Percentiles rank a stretch among this genome's conserved stretches.
These are phyloP conservation scores for Fregetta grallaria DNA, from an alignment of 2,113 vertebrate genomes.

Conservation along the genomic window DNA sequence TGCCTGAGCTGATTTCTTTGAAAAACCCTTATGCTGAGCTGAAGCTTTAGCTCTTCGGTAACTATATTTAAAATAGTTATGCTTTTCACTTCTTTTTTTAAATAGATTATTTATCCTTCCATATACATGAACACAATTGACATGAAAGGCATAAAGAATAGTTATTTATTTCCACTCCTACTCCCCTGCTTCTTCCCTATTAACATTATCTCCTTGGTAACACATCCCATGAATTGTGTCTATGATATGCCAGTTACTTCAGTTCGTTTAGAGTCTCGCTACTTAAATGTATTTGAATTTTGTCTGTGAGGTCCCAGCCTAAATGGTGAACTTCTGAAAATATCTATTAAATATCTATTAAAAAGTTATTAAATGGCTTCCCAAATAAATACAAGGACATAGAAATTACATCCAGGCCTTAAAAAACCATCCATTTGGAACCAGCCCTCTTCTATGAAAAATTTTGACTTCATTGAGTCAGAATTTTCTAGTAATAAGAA, in stretches of 20 bases:
- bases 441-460: not conserved
- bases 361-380: not conserved
- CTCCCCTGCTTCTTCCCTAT: conserved; percentile 31
- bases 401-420: not conserved
- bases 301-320: not conserved
- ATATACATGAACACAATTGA: conserved; percentile 3
- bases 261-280: not conserved
- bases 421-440: not conserved
- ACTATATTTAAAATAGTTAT: conserved; percentile 16
- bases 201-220: conserved; percentile 61
- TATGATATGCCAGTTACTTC: not conserved
- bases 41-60: not conserved
- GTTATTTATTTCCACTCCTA: conserved; percentile 47
- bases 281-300: not conserved
- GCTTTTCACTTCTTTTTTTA: not conserved
- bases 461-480: not conserved
- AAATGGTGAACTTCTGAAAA: not conserved
- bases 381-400: not conserved
- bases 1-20: not conserved
- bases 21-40: not conserved
- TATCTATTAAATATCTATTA: not conserved
- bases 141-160: conserved; percentile 13
- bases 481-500: not conserved
- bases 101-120: conserved; percentile 51
- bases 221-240: conserved; percentile 14